Conservation (phyloP, 2,888 invertebrate species). For the Lampropteryx suffumata region DNA sequence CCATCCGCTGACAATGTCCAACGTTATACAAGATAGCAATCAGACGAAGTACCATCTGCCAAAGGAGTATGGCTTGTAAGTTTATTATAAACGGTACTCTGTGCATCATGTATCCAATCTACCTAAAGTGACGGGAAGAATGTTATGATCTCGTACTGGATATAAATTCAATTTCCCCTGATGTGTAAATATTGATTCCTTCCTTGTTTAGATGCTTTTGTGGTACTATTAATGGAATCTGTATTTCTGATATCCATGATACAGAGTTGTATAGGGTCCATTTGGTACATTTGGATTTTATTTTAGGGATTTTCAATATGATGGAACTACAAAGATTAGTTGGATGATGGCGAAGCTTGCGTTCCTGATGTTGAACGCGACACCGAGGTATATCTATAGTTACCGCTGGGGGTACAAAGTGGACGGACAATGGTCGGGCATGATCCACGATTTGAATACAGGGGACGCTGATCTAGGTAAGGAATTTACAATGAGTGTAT, state of each 20-base stretch:
- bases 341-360: slow-evolving; percentile 57
- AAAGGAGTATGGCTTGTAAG: slow-evolving; percentile 61
- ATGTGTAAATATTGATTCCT: too few relatives aligned
- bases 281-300: too few relatives aligned
- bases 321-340: slow-evolving; percentile 52
- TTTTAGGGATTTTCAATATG: slow-evolving; percentile 55
- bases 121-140: too few relatives aligned
- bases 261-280: too few relatives aligned
- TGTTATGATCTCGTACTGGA: too few relatives aligned
- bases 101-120: too few relatives aligned
- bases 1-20: slow-evolving; percentile 60
- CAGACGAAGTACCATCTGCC: slow-evolving; percentile 52
- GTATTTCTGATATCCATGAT: too few relatives aligned
- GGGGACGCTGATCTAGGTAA: slow-evolving; percentile 65
- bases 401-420: slow-evolving; percentile 61
- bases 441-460: slow-evolving; percentile 56
- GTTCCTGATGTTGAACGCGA: slow-evolving; percentile 65
- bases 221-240: too few relatives aligned
- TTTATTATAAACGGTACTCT: background rate
- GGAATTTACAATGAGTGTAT: too few relatives aligned
- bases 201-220: too few relatives aligned
- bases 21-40: slow-evolving; percentile 67
- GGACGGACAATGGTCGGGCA: slow-evolving; percentile 64
- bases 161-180: too few relatives aligned
- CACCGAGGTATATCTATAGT: slow-evolving; percentile 56